These are phyloP conservation scores for Drosophila insularis DNA, from an alignment of 1,140 invertebrate genomes.

Conservation along the genomic window DNA sequence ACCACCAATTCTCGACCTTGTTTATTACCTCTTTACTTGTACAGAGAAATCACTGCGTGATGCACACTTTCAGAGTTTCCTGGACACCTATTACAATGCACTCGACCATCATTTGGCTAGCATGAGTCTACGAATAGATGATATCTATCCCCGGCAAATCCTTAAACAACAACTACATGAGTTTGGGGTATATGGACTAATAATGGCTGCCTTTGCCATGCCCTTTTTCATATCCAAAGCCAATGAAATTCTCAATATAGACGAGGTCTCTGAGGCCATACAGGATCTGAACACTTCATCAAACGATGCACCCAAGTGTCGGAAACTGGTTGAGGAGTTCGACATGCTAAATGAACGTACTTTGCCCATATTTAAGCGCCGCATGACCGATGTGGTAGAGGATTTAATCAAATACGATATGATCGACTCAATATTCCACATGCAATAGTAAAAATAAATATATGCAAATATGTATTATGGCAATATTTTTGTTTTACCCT, in stretches of 20 bases:
- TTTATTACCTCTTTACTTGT: slow-evolving; percentile 83
- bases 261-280: slow-evolving; percentile 59
- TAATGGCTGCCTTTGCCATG: slow-evolving; percentile 59
- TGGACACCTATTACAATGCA: slow-evolving; percentile 82
- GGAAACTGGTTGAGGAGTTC: slow-evolving; percentile 50
- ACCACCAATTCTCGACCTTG: slow-evolving; percentile 83
- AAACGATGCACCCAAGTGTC: slow-evolving; percentile 40
- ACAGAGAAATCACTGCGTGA: slow-evolving; percentile 82
- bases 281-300: slow-evolving; percentile 40
- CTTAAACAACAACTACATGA: slow-evolving; percentile 49
- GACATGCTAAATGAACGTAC: slow-evolving; percentile 60
- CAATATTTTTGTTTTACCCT: too few species aligned
- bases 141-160: slow-evolving; percentile 76
- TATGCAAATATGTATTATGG: too few species aligned
- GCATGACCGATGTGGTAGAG: slow-evolving; percentile 46
- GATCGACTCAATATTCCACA: slow-evolving; percentile 22
- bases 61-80: slow-evolving; percentile 80
- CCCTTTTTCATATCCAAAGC: slow-evolving; percentile 63
- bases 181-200: slow-evolving; percentile 50
- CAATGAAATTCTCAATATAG: slow-evolving; percentile 55
- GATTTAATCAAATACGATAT: slow-evolving; percentile 57
- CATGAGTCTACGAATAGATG: slow-evolving; percentile 79
- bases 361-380: slow-evolving; percentile 57
- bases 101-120: slow-evolving; percentile 67
- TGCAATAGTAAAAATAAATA: neutral